phyloP scores from a whole-genome alignment of 2,113 vertebrate species.

The Caranx melampygus region DNA sequence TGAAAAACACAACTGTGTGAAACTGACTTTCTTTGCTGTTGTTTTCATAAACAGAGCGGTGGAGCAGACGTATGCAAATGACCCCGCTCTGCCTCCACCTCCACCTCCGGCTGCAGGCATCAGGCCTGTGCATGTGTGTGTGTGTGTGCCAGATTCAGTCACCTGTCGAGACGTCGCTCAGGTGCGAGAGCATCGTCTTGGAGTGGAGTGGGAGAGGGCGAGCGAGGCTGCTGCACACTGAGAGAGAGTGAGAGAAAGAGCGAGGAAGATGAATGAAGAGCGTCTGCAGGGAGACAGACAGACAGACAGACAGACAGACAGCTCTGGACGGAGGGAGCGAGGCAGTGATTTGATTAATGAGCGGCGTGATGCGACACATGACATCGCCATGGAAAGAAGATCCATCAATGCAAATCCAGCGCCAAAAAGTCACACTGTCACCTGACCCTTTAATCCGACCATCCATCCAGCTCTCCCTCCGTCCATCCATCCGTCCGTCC shows the following conservation, averaged over 20 bases:
- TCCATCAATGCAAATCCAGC: constrained; percentile 84
- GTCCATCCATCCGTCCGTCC: constrained; percentile 39
- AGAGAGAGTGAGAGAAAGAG: constrained; percentile 22
- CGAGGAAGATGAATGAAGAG: constrained; percentile 52
- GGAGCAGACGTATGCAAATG: constrained; percentile 63
- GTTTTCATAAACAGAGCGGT: constrained; percentile 51
- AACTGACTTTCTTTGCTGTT: constrained; percentile 35
- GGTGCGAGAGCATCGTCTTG: not conserved
- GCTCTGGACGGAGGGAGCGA: constrained; percentile 66
- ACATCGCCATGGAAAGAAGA: constrained; percentile 83
- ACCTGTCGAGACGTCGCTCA: not conserved
- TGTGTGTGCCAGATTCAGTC: no score
- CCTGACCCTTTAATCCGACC: constrained; percentile 76
- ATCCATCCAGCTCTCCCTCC: constrained; percentile 44
- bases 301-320: constrained; percentile 33
- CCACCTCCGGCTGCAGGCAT: constrained; percentile 15
- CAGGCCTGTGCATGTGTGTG: not conserved
- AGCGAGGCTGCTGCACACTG: constrained; percentile 7
- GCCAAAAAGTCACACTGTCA: constrained; percentile 76
- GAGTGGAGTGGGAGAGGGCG: not conserved
- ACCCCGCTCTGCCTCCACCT: constrained; percentile 35
- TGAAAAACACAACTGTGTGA: not conserved
- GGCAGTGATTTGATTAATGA: constrained; percentile 85
- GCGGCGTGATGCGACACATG: constrained; percentile 80
- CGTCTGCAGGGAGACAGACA: constrained; percentile 53